A percentile compares a stretch with the other conserved stretches of the same genome.
phyloP scores from a whole-genome alignment of 2,113 vertebrate genomes.

The Scomber scombrus region DNA sequence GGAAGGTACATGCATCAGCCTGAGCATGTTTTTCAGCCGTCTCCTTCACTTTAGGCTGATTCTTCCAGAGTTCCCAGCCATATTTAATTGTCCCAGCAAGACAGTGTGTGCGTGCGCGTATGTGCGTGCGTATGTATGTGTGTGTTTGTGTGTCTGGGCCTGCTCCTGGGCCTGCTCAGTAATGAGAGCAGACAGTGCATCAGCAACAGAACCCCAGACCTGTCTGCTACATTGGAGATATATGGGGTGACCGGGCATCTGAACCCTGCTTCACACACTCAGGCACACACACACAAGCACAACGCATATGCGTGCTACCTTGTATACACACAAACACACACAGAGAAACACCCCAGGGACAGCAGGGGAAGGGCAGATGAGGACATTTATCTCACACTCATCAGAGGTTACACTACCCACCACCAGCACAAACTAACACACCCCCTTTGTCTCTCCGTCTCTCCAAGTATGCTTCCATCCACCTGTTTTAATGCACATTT shows the following conservation, averaged over 20 bases:
- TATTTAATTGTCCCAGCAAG: constrained; percentile 65
- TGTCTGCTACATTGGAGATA: constrained; percentile 74
- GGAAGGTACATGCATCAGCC: constrained; percentile 54
- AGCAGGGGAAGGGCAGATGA: constrained; percentile 59
- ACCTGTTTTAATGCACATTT: neutral
- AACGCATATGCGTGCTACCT: constrained; percentile 15
- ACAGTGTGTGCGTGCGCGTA: constrained; percentile 18
- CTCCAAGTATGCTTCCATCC: constrained; percentile 16
- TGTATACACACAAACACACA: constrained; percentile 13
- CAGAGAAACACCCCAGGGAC: constrained; percentile 47
- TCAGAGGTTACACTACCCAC: constrained; percentile 40
- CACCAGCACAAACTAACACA: constrained; percentile 51
- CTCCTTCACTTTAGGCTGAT: constrained; percentile 71
- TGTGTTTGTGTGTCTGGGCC: constrained; percentile 60
- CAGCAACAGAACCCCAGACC: constrained; percentile 77
- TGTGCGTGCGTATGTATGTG: constrained; percentile 22
- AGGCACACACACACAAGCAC: constrained; percentile 1
- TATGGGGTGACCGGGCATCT: constrained; percentile 72
- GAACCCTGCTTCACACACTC: constrained; percentile 65
- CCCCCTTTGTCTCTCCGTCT: constrained; percentile 9
- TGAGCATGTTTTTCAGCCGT: constrained; percentile 48
- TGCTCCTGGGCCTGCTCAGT: constrained; percentile 74
- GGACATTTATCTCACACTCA: constrained; percentile 61
- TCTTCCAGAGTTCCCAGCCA: constrained; percentile 73
- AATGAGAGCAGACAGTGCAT: constrained; percentile 79